Percentiles rank a stretch among this genome's conserved stretches.
These are phyloP conservation scores for Chamaea fasciata DNA, from an alignment of 2,113 vertebrate genomes.

Conservation along the genomic window DNA sequence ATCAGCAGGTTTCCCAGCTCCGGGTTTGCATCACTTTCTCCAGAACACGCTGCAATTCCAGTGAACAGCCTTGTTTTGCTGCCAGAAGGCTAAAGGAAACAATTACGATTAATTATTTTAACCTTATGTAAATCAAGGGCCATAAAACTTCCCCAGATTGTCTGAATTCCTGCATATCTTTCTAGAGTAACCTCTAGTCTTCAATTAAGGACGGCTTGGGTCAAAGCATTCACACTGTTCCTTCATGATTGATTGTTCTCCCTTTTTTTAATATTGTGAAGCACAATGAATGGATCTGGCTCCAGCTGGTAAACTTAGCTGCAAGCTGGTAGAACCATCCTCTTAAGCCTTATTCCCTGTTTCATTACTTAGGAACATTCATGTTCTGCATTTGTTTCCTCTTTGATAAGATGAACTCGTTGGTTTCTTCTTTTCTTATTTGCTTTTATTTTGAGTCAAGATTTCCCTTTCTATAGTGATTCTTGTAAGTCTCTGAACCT, in stretches of 20 bases:
- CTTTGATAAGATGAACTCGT: background rate
- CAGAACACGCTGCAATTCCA: background rate
- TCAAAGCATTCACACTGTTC: accelerated
- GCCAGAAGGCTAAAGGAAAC: background rate
- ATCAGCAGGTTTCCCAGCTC: conserved; percentile 29
- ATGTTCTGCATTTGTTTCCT: background rate
- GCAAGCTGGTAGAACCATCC: background rate
- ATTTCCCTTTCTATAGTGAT: background rate
- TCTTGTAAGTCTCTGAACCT: background rate
- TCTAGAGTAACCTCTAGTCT: background rate
- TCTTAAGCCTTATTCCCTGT: background rate
- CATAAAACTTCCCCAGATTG: background rate
- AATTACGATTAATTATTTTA: background rate
- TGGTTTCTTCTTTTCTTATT: background rate
- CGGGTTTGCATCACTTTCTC: background rate
- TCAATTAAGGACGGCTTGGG: background rate
- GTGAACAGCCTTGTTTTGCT: conserved; percentile 3
- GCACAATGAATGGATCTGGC: background rate
- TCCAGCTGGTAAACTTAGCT: background rate
- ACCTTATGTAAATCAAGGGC: background rate
- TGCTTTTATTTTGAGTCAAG: background rate
- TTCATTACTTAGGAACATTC: background rate
- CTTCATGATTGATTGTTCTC: background rate
- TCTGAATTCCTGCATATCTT: background rate
- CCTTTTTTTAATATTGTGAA: background rate